Evolutionary conservation across 2,113 vertebrate species (phyloP), one percentile per base, ranked within the genome.

Genomic region (Mionectes macconnelli): DNA sequence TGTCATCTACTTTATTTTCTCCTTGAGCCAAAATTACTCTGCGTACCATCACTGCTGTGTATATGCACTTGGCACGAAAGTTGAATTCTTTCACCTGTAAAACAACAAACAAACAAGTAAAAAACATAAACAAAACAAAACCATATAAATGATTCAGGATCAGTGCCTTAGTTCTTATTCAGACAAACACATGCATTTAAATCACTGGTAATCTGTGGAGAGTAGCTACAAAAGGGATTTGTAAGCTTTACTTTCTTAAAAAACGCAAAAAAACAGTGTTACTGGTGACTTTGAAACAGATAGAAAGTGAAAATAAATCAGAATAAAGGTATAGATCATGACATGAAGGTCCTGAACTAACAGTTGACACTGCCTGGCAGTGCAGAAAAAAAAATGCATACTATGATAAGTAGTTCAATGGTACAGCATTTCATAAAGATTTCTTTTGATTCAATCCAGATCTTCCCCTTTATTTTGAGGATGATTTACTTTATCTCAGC

Each of bases 21-120:
- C 99, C 99, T 96, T 99, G 99, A 93, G 99, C 99, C 95, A 99
- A 97, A 95, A 99, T 99, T 37, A 99, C 99, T 89, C 99, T 98
- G 83, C 99, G 98, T 25, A 99, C 99, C 99, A 99, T 99, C 91
- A 99, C 99, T 19, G 99, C 99, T 40, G 99, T 98, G 96, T 99
- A 99, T 93, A 99, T 99, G 81, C 99, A 99, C 92, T 99, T 99
- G 8, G 99, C 98, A 92, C 99, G 98, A 94, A 99, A 99, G 96
- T 99, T 99, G 97, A 99, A 99, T 93, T 99, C 99, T 92, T 99
- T 99, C 28, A 99, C 99, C 99, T 99, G 81, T 24, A 93, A 96
- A 89, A 60, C 42, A 95, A 37, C 35, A 16, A 59, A 59, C 7
- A 33, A 56, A 16, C 30, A 94, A 33, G 45, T 22, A 16, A 15